phyloP scores from a whole-genome alignment of 2,113 vertebrate genomes.

The Passer montanus region DNA sequence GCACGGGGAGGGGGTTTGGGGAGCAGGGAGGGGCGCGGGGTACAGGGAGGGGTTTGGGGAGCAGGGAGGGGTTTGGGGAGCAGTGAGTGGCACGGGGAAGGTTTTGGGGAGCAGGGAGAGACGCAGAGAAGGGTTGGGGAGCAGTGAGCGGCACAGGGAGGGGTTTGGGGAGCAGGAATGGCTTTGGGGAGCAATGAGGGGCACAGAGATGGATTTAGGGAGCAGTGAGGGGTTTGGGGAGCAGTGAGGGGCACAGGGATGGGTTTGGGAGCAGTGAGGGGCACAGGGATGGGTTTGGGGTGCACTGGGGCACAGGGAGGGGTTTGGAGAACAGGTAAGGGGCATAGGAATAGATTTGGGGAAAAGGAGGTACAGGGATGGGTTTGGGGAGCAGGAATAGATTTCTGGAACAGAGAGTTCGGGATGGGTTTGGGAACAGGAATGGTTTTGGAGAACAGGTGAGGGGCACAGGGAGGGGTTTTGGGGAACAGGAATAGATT shows the following conservation, averaged over 20 bases:
- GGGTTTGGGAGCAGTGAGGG: not conserved
- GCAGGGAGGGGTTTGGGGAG: not conserved
- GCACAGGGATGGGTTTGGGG: no score
- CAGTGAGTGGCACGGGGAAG: not conserved
- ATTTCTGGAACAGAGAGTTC: no score
- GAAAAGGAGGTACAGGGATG: not conserved
- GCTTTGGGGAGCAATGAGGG: not conserved
- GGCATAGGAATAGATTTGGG: no score
- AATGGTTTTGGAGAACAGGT: not conserved
- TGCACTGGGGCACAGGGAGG: not conserved
- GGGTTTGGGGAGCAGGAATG: rapidly evolving
- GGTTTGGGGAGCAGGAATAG: not conserved
- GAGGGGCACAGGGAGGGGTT: not conserved
- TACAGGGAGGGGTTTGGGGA: not conserved
- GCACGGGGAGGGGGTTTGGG: not conserved
- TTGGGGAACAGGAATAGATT: not conserved
- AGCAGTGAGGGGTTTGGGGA: not conserved
- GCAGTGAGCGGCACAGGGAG: not conserved
- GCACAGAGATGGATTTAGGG: not conserved
- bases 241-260: not conserved
- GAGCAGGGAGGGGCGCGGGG: no score
- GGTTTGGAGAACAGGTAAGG: not conserved
- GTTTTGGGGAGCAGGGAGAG: not conserved
- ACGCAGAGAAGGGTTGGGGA: not conserved
- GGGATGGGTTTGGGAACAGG: no score